Conservation (phyloP, 2,888 invertebrate genomes). For the Synergus japonicus region DNA sequence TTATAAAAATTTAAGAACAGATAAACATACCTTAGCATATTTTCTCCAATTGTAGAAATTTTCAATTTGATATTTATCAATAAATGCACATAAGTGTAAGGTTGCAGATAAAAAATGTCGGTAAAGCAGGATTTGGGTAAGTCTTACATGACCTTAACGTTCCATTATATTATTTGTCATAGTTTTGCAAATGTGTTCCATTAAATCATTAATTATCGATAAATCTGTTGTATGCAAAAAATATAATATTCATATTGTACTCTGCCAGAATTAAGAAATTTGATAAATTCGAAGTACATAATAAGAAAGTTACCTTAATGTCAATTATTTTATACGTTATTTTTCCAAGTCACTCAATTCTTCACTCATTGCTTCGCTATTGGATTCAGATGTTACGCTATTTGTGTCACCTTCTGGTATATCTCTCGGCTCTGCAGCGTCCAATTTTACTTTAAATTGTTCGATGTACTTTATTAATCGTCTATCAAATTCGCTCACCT, state of each 20-base stretch:
- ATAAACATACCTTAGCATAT: no score
- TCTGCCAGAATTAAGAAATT: conserved; percentile 9
- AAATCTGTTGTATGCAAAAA: conserved; percentile 24
- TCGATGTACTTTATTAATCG: conserved; percentile 42
- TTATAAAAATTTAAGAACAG: no score
- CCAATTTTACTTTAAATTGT: conserved; percentile 39
- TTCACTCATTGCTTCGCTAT: neutral
- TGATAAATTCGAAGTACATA: neutral
- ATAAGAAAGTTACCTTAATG: neutral
- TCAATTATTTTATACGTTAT: conserved; percentile 6
- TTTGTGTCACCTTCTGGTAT: conserved; percentile 10
- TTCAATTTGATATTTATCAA: no score
- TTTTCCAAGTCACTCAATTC: neutral
- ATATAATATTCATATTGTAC: conserved; percentile 12
- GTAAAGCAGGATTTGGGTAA: no score
- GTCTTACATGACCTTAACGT: no score
- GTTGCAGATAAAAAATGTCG: no score
- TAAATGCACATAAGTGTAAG: no score
- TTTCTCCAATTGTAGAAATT: no score
- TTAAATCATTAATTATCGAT: conserved; percentile 1
- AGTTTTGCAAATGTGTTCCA: neutral
- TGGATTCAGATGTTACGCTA: neutral
- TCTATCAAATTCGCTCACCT: conserved; percentile 44
- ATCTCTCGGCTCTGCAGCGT: neutral
- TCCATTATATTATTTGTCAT: no score